Base-by-base conservation (phyloP, 2,113 vertebrate genomes). In the Neodontobutis hainanensis region DNA sequence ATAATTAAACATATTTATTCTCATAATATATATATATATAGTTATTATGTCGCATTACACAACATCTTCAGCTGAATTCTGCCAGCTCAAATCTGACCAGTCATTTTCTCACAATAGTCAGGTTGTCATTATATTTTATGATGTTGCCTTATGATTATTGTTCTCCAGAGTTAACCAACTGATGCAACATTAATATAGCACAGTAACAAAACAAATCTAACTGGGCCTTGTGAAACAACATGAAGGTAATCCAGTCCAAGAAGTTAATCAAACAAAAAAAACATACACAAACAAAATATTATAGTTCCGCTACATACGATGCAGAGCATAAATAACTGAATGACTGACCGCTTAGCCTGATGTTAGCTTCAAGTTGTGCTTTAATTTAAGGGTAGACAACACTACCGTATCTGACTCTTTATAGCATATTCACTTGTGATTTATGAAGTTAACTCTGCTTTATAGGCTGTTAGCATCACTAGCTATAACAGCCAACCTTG, bases 11-110 rank as follows among this genome's bases (percentile, higher is more conserved):
- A 56, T 61, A 70, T 82, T 61, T 72, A 45, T 55, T 62, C 4
- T 52, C 45, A 66, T 43, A 64, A 73, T 68, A 66, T 10, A 27
- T 27, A 69, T 71, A 46, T 63, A 52, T 61, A 51, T 66, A 58
- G n/a, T 15, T 43, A 42, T 65, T 70, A 56, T 77, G 72, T 76
- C 66, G 55, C 73, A 64, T 74, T 66, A 16, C 34, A 56, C 19
- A 27, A 27, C 67, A 71, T 64, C 58, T 44, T 36, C 12, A 64
- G 50, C 55, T 72, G 65, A 59, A 10, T 62, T 8, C 8, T 77
- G 69, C 69, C 75, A 65, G 72, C 52, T 77, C 47, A 60, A 60
- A 69, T 68, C 61, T 14, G 34, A 68, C 34, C 42, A 6, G 10
- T 27, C 19, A 1, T 27, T 27, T 3, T 35, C 32, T 14, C 8